These are phyloP conservation scores for Leucopsar rothschildi DNA, from an alignment of 2,113 vertebrate species.

Conservation along the genomic window DNA sequence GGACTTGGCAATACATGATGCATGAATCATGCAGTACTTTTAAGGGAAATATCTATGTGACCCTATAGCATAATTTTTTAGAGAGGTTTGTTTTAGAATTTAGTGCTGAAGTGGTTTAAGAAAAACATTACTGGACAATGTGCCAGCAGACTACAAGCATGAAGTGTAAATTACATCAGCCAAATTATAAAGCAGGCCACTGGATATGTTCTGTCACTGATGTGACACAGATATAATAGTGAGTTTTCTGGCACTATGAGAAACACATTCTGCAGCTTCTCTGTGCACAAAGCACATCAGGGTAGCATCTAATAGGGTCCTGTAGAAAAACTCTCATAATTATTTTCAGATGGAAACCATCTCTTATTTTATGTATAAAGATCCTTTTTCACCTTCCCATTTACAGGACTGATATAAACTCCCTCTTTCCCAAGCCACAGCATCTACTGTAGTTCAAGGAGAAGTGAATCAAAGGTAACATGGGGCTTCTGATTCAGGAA, in stretches of 20 bases:
- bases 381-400: background rate
- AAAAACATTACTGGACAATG: background rate
- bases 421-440: background rate
- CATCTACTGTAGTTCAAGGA: background rate
- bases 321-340: background rate
- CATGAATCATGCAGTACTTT: background rate
- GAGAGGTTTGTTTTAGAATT: background rate
- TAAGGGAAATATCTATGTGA: background rate
- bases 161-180: background rate
- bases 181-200: background rate
- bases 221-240: background rate
- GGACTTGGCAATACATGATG: background rate
- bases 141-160: background rate
- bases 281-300: background rate
- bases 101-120: background rate
- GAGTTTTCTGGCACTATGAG: background rate
- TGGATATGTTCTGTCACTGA: background rate
- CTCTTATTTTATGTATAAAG: background rate
- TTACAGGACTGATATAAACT: background rate
- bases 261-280: background rate
- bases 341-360: background rate
- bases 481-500: background rate
- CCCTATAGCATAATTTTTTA: background rate
- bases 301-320: background rate
- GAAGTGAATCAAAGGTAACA: constrained; percentile 13